Conservation (phyloP, 2,888 invertebrate species). For the Gryllus longicercus region DNA sequence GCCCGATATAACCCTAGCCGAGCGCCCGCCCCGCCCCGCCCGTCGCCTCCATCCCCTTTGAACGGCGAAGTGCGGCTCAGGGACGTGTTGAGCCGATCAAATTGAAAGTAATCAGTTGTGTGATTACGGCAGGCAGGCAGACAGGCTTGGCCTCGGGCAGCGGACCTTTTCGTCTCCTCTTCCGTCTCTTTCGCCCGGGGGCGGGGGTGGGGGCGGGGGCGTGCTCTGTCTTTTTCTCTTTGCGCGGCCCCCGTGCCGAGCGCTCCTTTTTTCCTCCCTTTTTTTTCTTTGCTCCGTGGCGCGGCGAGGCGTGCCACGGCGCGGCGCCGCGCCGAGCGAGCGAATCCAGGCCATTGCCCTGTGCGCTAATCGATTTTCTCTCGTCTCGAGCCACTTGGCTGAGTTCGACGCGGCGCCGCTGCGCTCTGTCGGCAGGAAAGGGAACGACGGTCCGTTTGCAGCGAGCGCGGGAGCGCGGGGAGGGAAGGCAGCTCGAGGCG, state of each 20-base stretch:
- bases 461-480: not conserved
- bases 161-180: not conserved
- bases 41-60: not conserved
- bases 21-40: not conserved
- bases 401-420: not conserved
- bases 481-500: not conserved
- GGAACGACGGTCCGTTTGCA: slow-evolving; percentile 8
- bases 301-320: not conserved
- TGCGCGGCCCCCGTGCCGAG: not conserved
- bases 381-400: slow-evolving; percentile 3
- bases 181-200: not conserved
- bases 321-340: not conserved
- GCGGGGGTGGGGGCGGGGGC: too few species aligned
- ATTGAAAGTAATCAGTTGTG: slow-evolving; percentile 17
- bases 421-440: not conserved
- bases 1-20: too few species aligned
- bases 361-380: slow-evolving; percentile 1
- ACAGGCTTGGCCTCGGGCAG: not conserved
- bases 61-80: not conserved
- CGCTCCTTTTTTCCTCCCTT: not conserved
- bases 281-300: not conserved
- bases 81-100: not conserved
- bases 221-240: too few species aligned
- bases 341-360: slow-evolving; percentile 17
- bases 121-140: not conserved